phyloP scores from a whole-genome alignment of 2,797 vertebrate genomes.

The Tragopan temminckii region DNA sequence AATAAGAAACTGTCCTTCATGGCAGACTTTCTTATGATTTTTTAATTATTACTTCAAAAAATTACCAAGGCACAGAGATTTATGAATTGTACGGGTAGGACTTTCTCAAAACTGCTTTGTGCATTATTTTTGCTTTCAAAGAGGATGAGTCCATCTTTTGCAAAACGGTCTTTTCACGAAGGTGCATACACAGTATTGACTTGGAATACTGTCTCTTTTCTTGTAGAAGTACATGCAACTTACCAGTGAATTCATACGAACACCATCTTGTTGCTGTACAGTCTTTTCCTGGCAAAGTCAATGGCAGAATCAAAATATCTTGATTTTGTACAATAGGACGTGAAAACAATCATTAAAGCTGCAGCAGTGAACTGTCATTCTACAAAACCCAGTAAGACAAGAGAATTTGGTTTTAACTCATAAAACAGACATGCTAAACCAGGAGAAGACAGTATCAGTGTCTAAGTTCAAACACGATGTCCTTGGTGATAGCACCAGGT shows the following conservation, averaged over 20 bases:
- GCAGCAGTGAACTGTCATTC: background rate
- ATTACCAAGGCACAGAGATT: background rate
- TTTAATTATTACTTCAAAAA: background rate
- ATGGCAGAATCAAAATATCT: background rate
- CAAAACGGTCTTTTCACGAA: background rate
- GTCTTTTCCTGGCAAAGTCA: conserved; percentile 56
- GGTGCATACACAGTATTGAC: background rate
- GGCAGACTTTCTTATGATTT: conserved; percentile 20
- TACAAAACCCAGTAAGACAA: background rate
- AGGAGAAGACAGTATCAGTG: conserved; percentile 25
- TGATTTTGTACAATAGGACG: rapidly evolving
- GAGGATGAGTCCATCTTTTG: background rate
- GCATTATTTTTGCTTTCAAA: background rate
- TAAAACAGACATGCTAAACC: background rate
- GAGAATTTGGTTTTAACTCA: rapidly evolving
- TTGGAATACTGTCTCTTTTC: background rate
- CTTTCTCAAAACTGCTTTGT: background rate
- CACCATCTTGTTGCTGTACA: background rate
- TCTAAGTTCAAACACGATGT: background rate
- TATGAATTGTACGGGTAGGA: background rate
- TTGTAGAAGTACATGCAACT: background rate
- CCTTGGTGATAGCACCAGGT: background rate
- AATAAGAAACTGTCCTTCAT: background rate
- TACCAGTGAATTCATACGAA: background rate
- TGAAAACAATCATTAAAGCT: background rate